Conservation (phyloP, 1,140 invertebrate genomes). For the Dinoponera quadriceps region DNA sequence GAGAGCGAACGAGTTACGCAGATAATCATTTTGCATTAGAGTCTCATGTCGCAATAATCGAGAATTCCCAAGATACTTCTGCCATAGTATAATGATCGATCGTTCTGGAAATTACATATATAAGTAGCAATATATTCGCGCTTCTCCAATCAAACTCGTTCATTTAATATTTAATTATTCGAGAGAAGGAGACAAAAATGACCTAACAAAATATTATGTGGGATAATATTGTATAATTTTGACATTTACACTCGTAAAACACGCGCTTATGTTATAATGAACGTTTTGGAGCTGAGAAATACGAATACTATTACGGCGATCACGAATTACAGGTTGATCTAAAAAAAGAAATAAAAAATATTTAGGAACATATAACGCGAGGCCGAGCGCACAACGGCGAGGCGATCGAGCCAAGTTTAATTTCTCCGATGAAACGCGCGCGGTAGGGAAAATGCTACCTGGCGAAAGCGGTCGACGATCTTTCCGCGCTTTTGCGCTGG, state of each 20-base stretch:
- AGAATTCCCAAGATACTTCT: not conserved
- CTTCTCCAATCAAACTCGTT: not conserved
- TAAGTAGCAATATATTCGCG: not conserved
- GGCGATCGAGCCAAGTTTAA: slow-evolving; percentile 31
- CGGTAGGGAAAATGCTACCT: slow-evolving; percentile 1
- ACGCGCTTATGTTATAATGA: not conserved
- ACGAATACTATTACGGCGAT: not conserved
- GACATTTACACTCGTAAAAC: not conserved
- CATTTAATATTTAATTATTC: not conserved
- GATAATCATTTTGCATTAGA: not conserved
- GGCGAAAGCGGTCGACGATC: slow-evolving; percentile 25
- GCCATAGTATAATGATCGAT: not conserved
- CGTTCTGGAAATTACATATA: not conserved
- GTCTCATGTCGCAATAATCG: not conserved
- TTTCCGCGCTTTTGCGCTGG: slow-evolving; percentile 10
- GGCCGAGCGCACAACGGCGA: too few relatives aligned
- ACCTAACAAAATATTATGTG: not conserved
- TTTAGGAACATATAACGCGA: too few relatives aligned
- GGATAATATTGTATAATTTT: not conserved
- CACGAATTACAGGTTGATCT: not conserved
- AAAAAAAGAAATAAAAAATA: too few relatives aligned
- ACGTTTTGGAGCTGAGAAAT: slow-evolving; percentile 6
- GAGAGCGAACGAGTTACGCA: not conserved
- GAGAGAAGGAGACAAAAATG: too few relatives aligned
- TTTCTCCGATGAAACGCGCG: not conserved